Evolutionary conservation across 2,888 invertebrate genomes (phyloP), one percentile per base, ranked within the genome.

Genomic region (Emmelina monodactyla): DNA sequence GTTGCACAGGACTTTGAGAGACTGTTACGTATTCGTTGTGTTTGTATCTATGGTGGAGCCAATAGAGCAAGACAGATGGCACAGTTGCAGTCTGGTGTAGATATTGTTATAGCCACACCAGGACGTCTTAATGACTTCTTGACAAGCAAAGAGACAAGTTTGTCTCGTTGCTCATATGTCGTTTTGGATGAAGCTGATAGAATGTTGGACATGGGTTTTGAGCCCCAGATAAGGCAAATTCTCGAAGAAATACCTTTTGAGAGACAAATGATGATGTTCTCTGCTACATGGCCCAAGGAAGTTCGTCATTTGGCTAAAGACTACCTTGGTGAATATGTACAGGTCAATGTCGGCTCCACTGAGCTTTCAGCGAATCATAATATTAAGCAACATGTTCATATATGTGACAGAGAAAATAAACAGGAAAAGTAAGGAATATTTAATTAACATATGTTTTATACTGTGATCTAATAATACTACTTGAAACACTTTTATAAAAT

Each of bases 181-280:
- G 92, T 94, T 1, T 67, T 94, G 37, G 94, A 94, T 69, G 94
- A 94, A 68, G 94, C 94, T 22, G 94, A 97, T 62, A 84, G 96
- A 40, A 97, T 97, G 96, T 75, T 97, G 53, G 96, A 97, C 61
- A 97, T 97, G 97, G 97, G 97, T 15, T 97, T 97, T 69, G 96
- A 97, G 60, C 96, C 96, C 1, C 96, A 96, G 67, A 95, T 96
- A 46, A 82, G 94, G 15, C 92, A 94, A 69, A 93, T 95, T 47
- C 80, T 95, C 37, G 91, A 92, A 62, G 94, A 94, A 58, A 92
- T 96, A 35, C 84, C 94, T 44, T 90, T 92, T 6, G 95, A 96
- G 58, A 83, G 97, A 49, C 97, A 98, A 66, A 94, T 94, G 14
- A 81, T 97, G 29, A 98, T 98, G 97, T 97, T 95, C 89, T 95